Conservation (phyloP, 2,113 vertebrate species). For the Gasterosteus aculeatus region DNA sequence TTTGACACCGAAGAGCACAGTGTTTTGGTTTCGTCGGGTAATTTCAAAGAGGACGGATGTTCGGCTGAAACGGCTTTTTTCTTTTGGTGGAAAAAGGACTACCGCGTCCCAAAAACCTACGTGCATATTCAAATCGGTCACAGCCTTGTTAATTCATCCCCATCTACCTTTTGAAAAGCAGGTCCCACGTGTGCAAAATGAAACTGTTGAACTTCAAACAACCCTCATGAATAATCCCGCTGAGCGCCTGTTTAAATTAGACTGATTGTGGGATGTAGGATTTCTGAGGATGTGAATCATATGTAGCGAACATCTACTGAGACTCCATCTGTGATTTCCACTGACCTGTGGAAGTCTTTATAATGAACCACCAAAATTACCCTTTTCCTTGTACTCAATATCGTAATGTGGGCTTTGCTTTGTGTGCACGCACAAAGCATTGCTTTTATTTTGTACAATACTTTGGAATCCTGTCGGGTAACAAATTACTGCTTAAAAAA, state of each 20-base stretch:
- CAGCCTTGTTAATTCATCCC: slow-evolving; percentile 74
- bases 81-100: slow-evolving; percentile 39
- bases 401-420: not conserved
- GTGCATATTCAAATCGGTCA: slow-evolving; percentile 77
- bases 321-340: not conserved
- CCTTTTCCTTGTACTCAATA: not conserved
- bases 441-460: not conserved
- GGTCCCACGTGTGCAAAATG: slow-evolving; percentile 77
- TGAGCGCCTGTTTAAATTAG: slow-evolving; percentile 77
- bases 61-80: slow-evolving; percentile 45
- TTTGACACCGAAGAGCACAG: slow-evolving; percentile 2
- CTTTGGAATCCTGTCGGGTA: not conserved
- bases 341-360: not conserved
- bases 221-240: slow-evolving; percentile 81
- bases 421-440: too few relatives aligned
- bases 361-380: not conserved
- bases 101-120: slow-evolving; percentile 64
- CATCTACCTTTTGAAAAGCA: slow-evolving; percentile 80
- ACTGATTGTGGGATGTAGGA: slow-evolving; percentile 72
- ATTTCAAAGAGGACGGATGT: slow-evolving; percentile 25
- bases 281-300: slow-evolving; percentile 25
- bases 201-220: slow-evolving; percentile 83
- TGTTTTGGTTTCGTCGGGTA: slow-evolving; percentile 8
- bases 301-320: not conserved
- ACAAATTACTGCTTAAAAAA: not conserved